These are phyloP conservation scores for Cassiopea xamachana DNA, from an alignment of 30 jellyfish, hydroid and myxozoan species.

Conservation along the genomic window DNA sequence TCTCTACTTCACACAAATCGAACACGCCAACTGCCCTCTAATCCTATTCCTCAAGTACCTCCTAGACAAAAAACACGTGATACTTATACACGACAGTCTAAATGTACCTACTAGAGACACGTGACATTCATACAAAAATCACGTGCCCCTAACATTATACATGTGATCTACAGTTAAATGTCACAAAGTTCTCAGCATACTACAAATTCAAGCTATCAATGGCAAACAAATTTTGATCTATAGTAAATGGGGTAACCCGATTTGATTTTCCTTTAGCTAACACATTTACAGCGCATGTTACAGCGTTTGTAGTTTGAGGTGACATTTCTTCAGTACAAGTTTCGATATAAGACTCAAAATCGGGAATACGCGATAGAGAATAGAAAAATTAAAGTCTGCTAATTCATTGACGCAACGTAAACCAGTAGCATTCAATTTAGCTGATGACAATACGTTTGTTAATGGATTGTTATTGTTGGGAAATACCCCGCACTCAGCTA, in stretches of 20 bases:
- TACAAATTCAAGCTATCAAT: not conserved
- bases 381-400: constrained; percentile 36
- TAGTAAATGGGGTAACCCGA: constrained; percentile 15
- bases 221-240: not conserved
- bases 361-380: constrained; percentile 22
- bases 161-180: not conserved
- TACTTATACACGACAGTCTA: constrained; percentile 2
- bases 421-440: constrained; percentile 43
- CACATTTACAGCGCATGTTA: not conserved
- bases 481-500: no score
- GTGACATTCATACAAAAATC: constrained; percentile 15
- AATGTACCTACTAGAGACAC: constrained; percentile 9
- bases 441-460: constrained; percentile 5
- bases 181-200: not conserved
- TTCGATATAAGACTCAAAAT: constrained; percentile 15
- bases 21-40: constrained; percentile 24
- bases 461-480: constrained; percentile 31
- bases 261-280: not conserved
- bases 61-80: constrained; percentile 2
- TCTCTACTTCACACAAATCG: not conserved
- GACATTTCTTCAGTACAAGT: constrained; percentile 20
- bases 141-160: not conserved
- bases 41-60: constrained; percentile 12
- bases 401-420: constrained; percentile 37
- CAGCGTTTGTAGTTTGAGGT: constrained; percentile 10